phyloP scores from a whole-genome alignment of 2,888 invertebrate species.

The Physocephala rufipes region DNA sequence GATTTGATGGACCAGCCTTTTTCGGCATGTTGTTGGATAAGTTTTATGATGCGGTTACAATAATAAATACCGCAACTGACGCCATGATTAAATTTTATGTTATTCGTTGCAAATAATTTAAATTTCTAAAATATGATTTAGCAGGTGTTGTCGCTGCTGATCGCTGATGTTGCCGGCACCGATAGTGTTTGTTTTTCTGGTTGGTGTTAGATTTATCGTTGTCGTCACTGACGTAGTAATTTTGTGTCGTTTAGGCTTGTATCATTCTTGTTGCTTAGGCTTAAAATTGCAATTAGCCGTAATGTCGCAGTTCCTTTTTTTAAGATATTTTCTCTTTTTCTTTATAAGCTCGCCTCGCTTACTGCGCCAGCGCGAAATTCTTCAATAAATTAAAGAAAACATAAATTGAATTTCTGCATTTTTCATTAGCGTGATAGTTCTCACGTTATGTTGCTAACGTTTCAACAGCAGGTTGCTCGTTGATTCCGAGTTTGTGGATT shows the following conservation, averaged over 20 bases:
- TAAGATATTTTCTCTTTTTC: no score
- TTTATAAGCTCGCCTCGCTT: no score
- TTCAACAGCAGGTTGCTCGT: background rate
- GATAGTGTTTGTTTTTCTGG: background rate
- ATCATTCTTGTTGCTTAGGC: background rate
- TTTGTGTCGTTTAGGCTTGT: background rate
- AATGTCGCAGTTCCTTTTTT: no score
- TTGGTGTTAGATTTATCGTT: background rate
- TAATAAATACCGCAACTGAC: background rate
- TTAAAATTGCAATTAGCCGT: background rate
- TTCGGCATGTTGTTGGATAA: background rate
- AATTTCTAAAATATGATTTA: background rate
- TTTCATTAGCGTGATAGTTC: background rate
- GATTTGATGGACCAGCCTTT: background rate
- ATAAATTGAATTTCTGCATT: background rate
- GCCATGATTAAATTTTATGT: background rate
- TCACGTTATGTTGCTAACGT: background rate
- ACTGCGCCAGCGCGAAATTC: background rate
- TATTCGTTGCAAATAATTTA: background rate
- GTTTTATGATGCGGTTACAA: background rate
- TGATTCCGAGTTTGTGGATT: no score
- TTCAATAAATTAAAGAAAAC: background rate
- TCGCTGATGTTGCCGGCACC: background rate
- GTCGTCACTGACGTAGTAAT: background rate
- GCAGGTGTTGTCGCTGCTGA: background rate